Base-by-base conservation (phyloP, 2,888 invertebrate species). In the Orthonevra nobilis region DNA sequence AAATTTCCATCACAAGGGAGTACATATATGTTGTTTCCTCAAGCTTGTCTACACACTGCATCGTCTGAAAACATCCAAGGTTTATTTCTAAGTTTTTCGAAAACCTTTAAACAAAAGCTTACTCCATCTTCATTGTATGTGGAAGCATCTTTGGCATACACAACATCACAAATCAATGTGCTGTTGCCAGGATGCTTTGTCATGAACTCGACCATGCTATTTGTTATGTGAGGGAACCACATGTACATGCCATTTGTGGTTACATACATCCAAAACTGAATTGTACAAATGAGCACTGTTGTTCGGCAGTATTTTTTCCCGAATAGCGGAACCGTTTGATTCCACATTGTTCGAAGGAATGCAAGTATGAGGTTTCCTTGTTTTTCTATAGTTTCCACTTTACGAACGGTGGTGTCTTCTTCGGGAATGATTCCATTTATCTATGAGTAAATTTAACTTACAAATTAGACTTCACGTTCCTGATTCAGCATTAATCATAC, bases 141-240 rank as follows among this genome's bases (percentile, higher is more conserved):
- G 1, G 63, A 32, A 28, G 66, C 79, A 32, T 84, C 81, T 50
- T 84, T 84, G 0, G 77, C 63, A 48, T 84, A 81, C 7, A 86
- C 81, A 20, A 85, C 84, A 26, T 85, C 73, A 68, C 88, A 88
- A 6, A 87, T 83, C 14, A 82, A 72, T 4, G 77, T 82, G 7
- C 81, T 58, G 10, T 82, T 66, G 12, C 82, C 83, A 0, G 86
- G 85, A 73, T 85, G 82, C 7, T 81, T 64, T 2, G 82, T 70
- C 70, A 84, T 83, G 58, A 82, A 87, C 19, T 85, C 83, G 0
- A 84, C 84, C 75, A 86, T 83, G 20, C 85, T 84, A 70, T 87
- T 86, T 28, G 87, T 83, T 10, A 87, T 86, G 26, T 87, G 86
- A 0, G 87, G 87, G 46, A 87, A 86, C 86, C 86, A 88, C 84